Evolutionary conservation across 1,140 invertebrate genomes (phyloP).

Genomic region (Stegodyphus dumicola): DNA sequence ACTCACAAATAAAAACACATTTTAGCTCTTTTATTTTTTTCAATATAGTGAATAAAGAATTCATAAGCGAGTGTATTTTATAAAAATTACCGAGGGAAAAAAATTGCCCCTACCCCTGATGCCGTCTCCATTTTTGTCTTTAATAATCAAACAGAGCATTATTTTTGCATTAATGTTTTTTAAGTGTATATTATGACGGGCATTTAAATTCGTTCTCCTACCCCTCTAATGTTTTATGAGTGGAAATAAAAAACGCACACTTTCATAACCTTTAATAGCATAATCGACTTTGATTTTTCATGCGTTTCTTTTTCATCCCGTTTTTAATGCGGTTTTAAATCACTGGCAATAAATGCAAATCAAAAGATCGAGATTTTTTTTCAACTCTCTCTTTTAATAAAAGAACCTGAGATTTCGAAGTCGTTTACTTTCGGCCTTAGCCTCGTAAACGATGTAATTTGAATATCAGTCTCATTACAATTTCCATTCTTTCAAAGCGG

Average conservation of each 20-base stretch:
- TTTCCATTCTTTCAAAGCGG: conserved; percentile 17
- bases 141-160: conserved; percentile 55
- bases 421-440: conserved; percentile 43
- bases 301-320: conserved; percentile 10
- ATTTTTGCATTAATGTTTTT: conserved; percentile 62
- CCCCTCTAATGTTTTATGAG: conserved; percentile 18
- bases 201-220: conserved; percentile 42
- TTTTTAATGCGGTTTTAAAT: conserved; percentile 44
- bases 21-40: background rate
- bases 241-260: conserved; percentile 18
- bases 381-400: background rate
- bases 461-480: conserved; percentile 60
- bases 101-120: conserved; percentile 30
- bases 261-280: conserved; percentile 49
- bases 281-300: conserved; percentile 42
- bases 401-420: conserved; percentile 41
- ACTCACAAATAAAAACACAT: background rate
- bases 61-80: background rate
- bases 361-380: conserved; percentile 5
- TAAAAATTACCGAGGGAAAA: background rate
- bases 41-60: background rate
- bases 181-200: conserved; percentile 55
- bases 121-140: conserved; percentile 7
- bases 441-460: conserved; percentile 50
- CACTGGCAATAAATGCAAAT: conserved; percentile 59